Base-by-base conservation (phyloP, 1,140 invertebrate species). In the Popillia japonica region DNA sequence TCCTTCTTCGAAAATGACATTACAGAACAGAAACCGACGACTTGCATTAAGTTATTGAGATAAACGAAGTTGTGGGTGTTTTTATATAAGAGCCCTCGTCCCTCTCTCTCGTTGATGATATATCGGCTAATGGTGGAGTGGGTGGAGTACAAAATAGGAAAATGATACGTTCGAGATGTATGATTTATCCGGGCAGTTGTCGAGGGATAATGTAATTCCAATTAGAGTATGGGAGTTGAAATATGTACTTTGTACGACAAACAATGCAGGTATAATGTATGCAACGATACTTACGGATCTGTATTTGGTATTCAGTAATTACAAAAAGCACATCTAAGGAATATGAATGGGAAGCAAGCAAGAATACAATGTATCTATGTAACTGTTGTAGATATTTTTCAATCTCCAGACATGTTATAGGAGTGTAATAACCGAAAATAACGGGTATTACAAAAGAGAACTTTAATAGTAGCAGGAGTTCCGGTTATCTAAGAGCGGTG, bases 51-150 rank as follows among this genome's bases (percentile, higher is more conserved):
- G 48, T 55, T 55, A 17, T n/a, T 14, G 6, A 17, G 48, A 14
- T 55, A 55, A 55, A 55, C 48, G 48, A n/a, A 17, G n/a, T n/a
- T 17, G 48, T 55, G 48, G 48, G 48, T 17, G 48, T 55, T 55
- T 55, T 55, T 55, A 17, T 55, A 17, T 20, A 55, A 55, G 14
- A 55, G 48, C 48, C 48, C 14, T 55, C 17, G n/a, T 17, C 8
- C 44, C 17, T 48, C 14, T 17, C 6, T 17, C 14, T 14, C 14
- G 17, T 55, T 55, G 48, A 55, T 17, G 48, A 48, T 48, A 10
- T n/a, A 55, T 34, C 27, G 27, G 17, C 17, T 55, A 17, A 48
- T 17, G 48, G n/a, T 48, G 9, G 3, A 55, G 48, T 55, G 14
- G 48, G 48, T n/a, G 48, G 48, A 55, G 48, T 55, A 55, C 27